These are phyloP conservation scores for Sminthopsis crassicaudata DNA, from an alignment of 2,113 vertebrate genomes.

Conservation along the genomic window DNA sequence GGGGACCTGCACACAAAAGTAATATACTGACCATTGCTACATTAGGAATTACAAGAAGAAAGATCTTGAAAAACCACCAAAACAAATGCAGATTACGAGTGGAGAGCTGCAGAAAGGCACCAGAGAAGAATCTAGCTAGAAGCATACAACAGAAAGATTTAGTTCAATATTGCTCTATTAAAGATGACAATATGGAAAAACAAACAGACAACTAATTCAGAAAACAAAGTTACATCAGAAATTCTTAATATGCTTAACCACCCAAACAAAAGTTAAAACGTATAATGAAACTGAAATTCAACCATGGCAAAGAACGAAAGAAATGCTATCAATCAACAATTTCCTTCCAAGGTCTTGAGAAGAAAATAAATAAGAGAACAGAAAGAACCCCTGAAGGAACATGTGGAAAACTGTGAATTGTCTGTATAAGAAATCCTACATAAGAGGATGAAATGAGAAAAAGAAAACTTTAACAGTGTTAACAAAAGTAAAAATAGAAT, in stretches of 20 bases:
- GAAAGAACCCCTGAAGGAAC: background rate
- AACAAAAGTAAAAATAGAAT: background rate
- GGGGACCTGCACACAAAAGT: background rate
- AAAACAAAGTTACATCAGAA: background rate
- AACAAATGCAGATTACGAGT: background rate
- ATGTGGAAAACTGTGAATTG: background rate
- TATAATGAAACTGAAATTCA: background rate
- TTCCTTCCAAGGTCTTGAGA: background rate
- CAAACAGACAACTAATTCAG: background rate
- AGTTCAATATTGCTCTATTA: background rate
- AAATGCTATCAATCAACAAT: background rate
- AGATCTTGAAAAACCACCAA: background rate
- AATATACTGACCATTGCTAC: background rate
- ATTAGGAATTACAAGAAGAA: background rate
- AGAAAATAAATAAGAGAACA: background rate
- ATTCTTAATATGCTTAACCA: background rate
- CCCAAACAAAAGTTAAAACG: background rate
- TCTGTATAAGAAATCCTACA: background rate
- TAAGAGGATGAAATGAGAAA: background rate
- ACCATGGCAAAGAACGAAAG: background rate
- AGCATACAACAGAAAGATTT: background rate
- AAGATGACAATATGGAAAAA: background rate
- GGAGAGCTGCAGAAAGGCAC: background rate
- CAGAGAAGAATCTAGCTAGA: background rate
- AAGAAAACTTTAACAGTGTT: background rate